These are phyloP conservation scores for Cheilosia grossa DNA, from an alignment of 2,888 invertebrate genomes.

Conservation along the genomic window DNA sequence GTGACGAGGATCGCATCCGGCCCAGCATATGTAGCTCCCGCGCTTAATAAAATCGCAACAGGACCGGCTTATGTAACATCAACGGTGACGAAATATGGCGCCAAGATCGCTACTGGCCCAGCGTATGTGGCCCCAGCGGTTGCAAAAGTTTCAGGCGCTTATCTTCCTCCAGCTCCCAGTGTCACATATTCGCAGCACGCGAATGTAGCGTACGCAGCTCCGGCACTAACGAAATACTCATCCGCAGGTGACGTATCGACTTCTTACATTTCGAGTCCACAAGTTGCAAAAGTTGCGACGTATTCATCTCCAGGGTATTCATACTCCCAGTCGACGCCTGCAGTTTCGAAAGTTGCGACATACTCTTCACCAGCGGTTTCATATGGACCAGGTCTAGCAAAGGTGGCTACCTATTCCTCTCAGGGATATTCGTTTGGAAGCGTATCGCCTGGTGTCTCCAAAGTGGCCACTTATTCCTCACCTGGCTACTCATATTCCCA, in stretches of 20 bases:
- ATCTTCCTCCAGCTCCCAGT: slow-evolving; percentile 78
- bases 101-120: slow-evolving; percentile 71
- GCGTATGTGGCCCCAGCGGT: slow-evolving; percentile 76
- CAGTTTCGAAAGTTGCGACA: slow-evolving; percentile 33
- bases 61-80: slow-evolving; percentile 77
- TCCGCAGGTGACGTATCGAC: slow-evolving; percentile 84
- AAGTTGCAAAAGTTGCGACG: slow-evolving; percentile 42
- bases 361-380: slow-evolving; percentile 76
- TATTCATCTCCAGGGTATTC: slow-evolving; percentile 52
- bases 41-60: slow-evolving; percentile 66
- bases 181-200: slow-evolving; percentile 78
- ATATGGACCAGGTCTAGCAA: slow-evolving; percentile 45
- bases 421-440: slow-evolving; percentile 41
- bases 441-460: slow-evolving; percentile 55
- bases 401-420: slow-evolving; percentile 79
- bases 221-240: slow-evolving; percentile 81
- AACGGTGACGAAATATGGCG: slow-evolving; percentile 39
- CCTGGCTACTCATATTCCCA: slow-evolving; percentile 75
- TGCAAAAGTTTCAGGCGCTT: slow-evolving; percentile 75
- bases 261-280: slow-evolving; percentile 78
- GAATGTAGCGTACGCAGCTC: slow-evolving; percentile 77
- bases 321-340: slow-evolving; percentile 21
- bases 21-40: slow-evolving; percentile 77
- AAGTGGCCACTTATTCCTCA: slow-evolving; percentile 74
- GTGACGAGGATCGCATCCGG: slow-evolving; percentile 68